Conservation (phyloP, 2,797 vertebrate species). For the Rousettus madagascariensis region DNA sequence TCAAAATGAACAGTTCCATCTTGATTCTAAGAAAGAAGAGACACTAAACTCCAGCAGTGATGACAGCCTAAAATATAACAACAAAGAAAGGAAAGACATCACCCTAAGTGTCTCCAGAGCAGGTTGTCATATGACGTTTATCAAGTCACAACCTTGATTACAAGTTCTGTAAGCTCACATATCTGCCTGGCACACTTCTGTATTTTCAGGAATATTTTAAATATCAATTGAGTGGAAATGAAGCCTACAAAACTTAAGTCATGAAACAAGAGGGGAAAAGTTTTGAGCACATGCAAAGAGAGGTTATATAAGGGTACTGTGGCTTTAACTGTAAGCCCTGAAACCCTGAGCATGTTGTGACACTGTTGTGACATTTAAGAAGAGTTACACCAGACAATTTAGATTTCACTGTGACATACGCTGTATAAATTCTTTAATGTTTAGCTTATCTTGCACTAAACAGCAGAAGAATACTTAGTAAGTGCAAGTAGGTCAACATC, state of each 20-base stretch:
- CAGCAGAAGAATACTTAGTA: constrained; percentile 76
- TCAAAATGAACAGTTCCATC: background rate
- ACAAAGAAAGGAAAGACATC: background rate
- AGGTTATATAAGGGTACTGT: constrained; percentile 69
- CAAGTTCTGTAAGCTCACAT: background rate
- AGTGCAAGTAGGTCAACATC: constrained; percentile 79
- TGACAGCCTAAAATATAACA: background rate
- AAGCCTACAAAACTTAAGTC: constrained; percentile 14
- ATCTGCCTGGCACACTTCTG: background rate
- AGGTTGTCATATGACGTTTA: background rate
- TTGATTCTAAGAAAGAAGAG: background rate
- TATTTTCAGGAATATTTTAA: background rate
- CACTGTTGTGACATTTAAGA: constrained; percentile 80
- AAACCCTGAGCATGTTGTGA: constrained; percentile 72
- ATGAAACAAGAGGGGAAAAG: constrained; percentile 45
- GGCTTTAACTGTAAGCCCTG: constrained; percentile 70
- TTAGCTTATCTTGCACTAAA: constrained; percentile 80
- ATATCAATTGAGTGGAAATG: background rate
- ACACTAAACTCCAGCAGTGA: background rate
- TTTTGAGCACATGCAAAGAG: constrained; percentile 50
- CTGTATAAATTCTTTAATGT: constrained; percentile 79
- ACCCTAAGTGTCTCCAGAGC: background rate
- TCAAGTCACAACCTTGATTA: background rate
- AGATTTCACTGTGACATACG: constrained; percentile 76
- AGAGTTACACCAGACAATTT: constrained; percentile 79